Percentiles rank a stretch among this genome's conserved stretches.
Evolutionary conservation across 1,140 invertebrate genomes (phyloP).

Genomic region (Charaxes varanes): DNA sequence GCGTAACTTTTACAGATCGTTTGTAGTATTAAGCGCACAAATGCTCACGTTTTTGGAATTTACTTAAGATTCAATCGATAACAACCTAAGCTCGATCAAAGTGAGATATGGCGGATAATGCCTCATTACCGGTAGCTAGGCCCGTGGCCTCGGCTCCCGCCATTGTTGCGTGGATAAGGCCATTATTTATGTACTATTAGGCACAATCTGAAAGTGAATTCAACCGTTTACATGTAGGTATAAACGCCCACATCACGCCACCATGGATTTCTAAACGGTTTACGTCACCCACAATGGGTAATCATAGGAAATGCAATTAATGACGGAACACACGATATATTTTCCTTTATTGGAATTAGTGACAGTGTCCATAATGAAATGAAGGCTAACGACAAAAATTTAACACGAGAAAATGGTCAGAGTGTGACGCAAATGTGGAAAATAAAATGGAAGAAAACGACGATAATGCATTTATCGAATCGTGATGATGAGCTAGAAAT

Average conservation of each 20-base stretch:
- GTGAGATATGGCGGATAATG: constrained; percentile 25
- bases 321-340: no score
- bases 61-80: constrained; percentile 25
- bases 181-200: constrained; percentile 32
- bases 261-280: constrained; percentile 21
- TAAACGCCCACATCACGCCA: constrained; percentile 21
- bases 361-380: no score
- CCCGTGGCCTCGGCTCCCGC: constrained; percentile 19
- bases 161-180: constrained; percentile 27
- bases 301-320: no score
- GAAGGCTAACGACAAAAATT: no score
- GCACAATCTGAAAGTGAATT: constrained; percentile 24
- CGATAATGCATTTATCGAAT: no score
- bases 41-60: constrained; percentile 10
- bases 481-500: no score
- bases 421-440: no score
- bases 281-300: no score
- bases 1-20: constrained; percentile 2
- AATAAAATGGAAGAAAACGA: no score
- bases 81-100: constrained; percentile 22
- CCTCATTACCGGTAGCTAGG: constrained; percentile 21
- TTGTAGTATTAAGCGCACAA: constrained; percentile 4
- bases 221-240: constrained; percentile 26
- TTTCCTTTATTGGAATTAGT: no score
- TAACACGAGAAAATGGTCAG: no score